Conservation (phyloP, 2,888 invertebrate genomes). For the Rosalia funebris region DNA sequence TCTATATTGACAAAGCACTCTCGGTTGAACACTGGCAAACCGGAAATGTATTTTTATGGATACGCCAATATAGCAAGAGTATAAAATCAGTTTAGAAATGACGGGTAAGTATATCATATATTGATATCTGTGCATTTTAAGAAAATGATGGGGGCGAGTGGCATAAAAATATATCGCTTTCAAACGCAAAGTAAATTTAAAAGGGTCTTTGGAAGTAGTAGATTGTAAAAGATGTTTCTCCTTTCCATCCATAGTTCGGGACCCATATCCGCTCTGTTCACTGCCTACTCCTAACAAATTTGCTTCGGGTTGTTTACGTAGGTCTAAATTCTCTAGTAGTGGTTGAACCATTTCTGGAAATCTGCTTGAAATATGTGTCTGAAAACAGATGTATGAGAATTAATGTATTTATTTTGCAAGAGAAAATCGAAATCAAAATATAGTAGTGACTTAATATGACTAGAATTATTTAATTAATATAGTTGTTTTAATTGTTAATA, state of each 20-base stretch:
- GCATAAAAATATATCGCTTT: not conserved
- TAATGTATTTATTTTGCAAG: too few species aligned
- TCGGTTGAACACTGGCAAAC: not conserved
- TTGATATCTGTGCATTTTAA: conserved; percentile 1
- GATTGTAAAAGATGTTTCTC: not conserved
- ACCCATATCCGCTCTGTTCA: not conserved
- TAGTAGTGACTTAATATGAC: too few species aligned
- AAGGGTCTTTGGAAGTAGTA: not conserved
- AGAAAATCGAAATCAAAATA: too few species aligned
- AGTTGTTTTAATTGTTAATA: too few species aligned
- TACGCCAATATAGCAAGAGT: conserved; percentile 2
- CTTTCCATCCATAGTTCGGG: not conserved
- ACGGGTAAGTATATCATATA: not conserved
- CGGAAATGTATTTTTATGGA: conserved; percentile 16
- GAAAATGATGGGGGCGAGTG: not conserved
- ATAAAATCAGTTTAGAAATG: conserved; percentile 8
- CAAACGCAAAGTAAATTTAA: not conserved
- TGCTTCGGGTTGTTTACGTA: not conserved
- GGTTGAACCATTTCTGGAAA: too few species aligned
- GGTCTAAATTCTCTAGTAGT: not conserved
- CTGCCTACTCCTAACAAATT: not conserved
- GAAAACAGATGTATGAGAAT: too few species aligned
- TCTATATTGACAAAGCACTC: conserved; percentile 16
- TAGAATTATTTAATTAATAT: too few species aligned
- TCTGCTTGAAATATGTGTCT: too few species aligned